A percentile compares a stretch with the other conserved stretches of the same genome.
phyloP scores from a whole-genome alignment of 2,888 invertebrate species.

The Polydrusus cervinus region DNA sequence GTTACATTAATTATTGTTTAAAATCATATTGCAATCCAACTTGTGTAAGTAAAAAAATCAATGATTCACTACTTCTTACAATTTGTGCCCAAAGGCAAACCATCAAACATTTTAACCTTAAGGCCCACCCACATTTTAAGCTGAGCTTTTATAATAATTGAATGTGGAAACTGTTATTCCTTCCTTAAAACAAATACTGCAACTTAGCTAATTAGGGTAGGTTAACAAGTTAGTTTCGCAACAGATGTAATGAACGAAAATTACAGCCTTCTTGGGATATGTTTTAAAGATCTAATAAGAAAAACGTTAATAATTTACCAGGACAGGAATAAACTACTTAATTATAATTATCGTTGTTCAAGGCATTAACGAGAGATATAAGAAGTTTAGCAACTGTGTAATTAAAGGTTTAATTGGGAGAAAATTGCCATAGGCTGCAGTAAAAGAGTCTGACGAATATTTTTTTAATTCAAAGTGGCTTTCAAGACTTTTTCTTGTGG shows the following conservation, averaged over 20 bases:
- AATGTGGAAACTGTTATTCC: slow-evolving; percentile 32
- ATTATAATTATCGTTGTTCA: slow-evolving; percentile 49
- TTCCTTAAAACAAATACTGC: slow-evolving; percentile 42
- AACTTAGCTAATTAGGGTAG: slow-evolving; percentile 55
- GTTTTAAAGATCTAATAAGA: slow-evolving; percentile 44
- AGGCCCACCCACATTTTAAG: too few species aligned
- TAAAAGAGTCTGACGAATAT: too few species aligned
- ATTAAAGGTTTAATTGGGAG: slow-evolving; percentile 40
- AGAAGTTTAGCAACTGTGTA: slow-evolving; percentile 36
- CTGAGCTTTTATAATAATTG: slow-evolving; percentile 47
- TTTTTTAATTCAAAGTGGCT: too few species aligned
- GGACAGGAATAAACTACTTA: slow-evolving; percentile 48
- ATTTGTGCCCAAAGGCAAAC: too few species aligned
- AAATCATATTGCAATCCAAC: too few species aligned
- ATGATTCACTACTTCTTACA: too few species aligned
- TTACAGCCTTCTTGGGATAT: slow-evolving; percentile 48
- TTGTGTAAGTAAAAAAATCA: too few species aligned
- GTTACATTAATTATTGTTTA: too few species aligned
- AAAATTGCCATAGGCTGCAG: slow-evolving; percentile 1
- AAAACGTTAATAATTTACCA: slow-evolving; percentile 49
- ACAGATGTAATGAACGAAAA: slow-evolving; percentile 53
- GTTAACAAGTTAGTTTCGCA: slow-evolving; percentile 54
- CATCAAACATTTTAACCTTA: too few species aligned
- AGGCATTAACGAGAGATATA: slow-evolving; percentile 29
- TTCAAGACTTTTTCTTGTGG: too few species aligned